Evolutionary conservation across 2,888 invertebrate species (phyloP).

Genomic region (Chloroclystis v-ata): DNA sequence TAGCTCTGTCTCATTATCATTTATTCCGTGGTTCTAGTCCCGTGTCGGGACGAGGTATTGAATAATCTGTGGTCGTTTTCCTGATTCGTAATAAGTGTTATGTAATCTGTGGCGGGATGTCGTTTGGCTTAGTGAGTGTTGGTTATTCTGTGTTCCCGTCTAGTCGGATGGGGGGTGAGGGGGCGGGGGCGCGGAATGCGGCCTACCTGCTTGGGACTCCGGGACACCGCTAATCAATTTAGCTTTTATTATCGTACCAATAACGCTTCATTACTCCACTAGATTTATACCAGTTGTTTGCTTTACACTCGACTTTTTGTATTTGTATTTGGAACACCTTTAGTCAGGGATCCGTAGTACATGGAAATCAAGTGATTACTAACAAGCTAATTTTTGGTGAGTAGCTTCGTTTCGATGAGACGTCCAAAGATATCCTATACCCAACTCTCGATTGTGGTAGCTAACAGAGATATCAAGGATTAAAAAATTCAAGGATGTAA

Average conservation of each 20-base stretch:
- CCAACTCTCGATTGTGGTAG: too few species aligned
- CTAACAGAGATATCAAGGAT: too few species aligned
- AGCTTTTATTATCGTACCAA: slow-evolving; percentile 73
- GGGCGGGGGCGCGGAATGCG: slow-evolving; percentile 58
- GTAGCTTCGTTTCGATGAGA: too few species aligned
- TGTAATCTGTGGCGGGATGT: neutral
- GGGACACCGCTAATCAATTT: slow-evolving; percentile 69
- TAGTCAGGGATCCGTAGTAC: too few species aligned
- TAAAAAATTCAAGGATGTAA: too few species aligned
- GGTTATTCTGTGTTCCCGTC: slow-evolving; percentile 28
- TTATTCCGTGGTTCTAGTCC: neutral
- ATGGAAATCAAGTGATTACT: too few species aligned
- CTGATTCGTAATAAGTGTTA: neutral
- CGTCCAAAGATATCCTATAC: too few species aligned
- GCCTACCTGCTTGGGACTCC: slow-evolving; percentile 65
- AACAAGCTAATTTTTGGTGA: too few species aligned
- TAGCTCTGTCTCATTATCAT: neutral
- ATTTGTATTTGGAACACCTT: slow-evolving; percentile 15
- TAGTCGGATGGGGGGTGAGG: slow-evolving; percentile 29
- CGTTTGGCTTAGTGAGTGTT: neutral
- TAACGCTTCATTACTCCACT: slow-evolving; percentile 71
- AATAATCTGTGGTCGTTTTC: neutral
- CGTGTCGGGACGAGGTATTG: neutral
- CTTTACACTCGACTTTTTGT: slow-evolving; percentile 39
- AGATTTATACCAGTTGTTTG: slow-evolving; percentile 60